phyloP scores from a whole-genome alignment of 92 coral and sea anemone species.

The Heteractis magnifica region DNA sequence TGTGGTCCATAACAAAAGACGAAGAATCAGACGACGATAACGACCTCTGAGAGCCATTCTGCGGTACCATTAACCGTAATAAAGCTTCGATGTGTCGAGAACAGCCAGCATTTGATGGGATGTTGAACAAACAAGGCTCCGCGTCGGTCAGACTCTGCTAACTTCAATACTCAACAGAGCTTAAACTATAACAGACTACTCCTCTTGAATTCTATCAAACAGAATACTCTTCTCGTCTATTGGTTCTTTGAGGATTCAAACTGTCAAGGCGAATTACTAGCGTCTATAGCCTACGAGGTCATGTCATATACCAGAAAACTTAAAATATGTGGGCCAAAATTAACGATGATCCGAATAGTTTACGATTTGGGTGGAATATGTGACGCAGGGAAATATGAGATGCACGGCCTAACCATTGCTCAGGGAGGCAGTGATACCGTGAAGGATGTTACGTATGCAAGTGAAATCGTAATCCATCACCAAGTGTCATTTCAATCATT shows the following conservation, averaged over 20 bases:
- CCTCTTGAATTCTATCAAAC: slow-evolving; percentile 11
- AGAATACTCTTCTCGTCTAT: slow-evolving; percentile 1
- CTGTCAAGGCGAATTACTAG: slow-evolving; percentile 7
- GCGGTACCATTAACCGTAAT: slow-evolving; percentile 7
- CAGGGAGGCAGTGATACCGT: slow-evolving; percentile 6
- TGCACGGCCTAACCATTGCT: slow-evolving; percentile 2
- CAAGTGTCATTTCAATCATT: slow-evolving; percentile 28
- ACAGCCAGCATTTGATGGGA: slow-evolving; percentile 8
- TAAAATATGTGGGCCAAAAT: slow-evolving; percentile 5
- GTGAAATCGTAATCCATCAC: slow-evolving; percentile 18
- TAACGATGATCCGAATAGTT: slow-evolving; percentile 27
- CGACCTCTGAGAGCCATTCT: slow-evolving; percentile 16
- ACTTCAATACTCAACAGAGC: slow-evolving; percentile 24
- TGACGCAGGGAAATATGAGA: slow-evolving; percentile 38
- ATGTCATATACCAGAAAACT: slow-evolving; percentile 3
- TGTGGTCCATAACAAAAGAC: slow-evolving; percentile 4
- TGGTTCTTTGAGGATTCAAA: not conserved
- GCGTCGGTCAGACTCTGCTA: slow-evolving; percentile 9
- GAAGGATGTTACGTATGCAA: slow-evolving; percentile 27
- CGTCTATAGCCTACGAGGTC: slow-evolving; percentile 21
- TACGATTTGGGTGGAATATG: slow-evolving; percentile 33
- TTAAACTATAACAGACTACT: slow-evolving; percentile 12
- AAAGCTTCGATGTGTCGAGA: not conserved
- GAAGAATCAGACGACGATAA: slow-evolving; percentile 9
- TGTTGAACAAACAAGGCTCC: not conserved